A percentile compares a stretch with the other conserved stretches of the same genome.
Conservation (phyloP, 2,888 invertebrate genomes). For the Ceramica pisi region DNA sequence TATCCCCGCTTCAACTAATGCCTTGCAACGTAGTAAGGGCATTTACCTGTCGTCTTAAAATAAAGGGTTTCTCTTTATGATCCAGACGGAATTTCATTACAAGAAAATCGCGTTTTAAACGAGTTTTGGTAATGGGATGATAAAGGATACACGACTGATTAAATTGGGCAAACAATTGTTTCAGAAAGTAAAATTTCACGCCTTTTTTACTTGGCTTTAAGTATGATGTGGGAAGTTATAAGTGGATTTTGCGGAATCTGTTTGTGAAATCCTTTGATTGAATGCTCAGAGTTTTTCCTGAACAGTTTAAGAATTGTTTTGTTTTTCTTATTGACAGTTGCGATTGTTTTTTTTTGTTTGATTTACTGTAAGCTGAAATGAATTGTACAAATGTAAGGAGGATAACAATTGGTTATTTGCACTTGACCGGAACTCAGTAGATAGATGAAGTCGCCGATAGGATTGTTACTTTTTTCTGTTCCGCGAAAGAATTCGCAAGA, state of each 20-base stretch:
- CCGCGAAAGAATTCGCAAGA: no score
- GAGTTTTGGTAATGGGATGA: conserved; percentile 65
- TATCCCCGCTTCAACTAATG: conserved; percentile 11
- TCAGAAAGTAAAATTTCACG: conserved; percentile 50
- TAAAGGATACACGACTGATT: conserved; percentile 67
- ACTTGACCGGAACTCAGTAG: no score
- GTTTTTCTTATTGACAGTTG: background rate
- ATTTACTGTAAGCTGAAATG: no score
- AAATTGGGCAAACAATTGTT: conserved; percentile 61
- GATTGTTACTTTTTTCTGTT: no score
- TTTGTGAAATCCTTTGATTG: conserved; percentile 21
- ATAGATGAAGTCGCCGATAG: no score
- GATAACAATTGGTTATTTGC: no score
- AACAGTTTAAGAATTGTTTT: conserved; percentile 22
- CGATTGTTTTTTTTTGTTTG: background rate
- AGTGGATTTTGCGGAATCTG: conserved; percentile 47
- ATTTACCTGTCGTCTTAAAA: conserved; percentile 64
- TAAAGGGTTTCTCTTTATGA: conserved; percentile 75
- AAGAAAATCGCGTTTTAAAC: conserved; percentile 73
- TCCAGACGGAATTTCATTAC: conserved; percentile 79
- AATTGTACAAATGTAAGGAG: no score
- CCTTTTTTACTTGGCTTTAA: conserved; percentile 28
- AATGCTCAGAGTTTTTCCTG: background rate
- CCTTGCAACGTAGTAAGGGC: conserved; percentile 37
- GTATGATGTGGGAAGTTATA: conserved; percentile 48